A percentile compares a stretch with the other conserved stretches of the same genome.
Evolutionary conservation across 2,888 invertebrate genomes (phyloP).

Genomic region (Chelonus formosanus): DNA sequence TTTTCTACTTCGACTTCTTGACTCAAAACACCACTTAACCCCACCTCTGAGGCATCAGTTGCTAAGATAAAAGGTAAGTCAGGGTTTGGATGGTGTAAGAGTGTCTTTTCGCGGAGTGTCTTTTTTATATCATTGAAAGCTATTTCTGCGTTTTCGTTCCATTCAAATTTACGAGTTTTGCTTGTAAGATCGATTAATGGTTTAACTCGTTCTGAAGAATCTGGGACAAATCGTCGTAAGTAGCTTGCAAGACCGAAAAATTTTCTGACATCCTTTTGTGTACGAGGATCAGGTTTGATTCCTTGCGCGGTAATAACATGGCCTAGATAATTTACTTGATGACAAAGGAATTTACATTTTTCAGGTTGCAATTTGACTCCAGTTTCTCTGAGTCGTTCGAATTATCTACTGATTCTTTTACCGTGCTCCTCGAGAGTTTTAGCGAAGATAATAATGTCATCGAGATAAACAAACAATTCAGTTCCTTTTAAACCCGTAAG

Average conservation of each 20-base stretch:
- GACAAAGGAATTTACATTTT: not conserved
- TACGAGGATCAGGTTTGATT: not conserved
- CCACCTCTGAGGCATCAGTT: not conserved
- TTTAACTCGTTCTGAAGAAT: not conserved
- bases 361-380: not conserved
- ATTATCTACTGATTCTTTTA: not conserved
- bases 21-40: not conserved
- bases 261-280: not conserved
- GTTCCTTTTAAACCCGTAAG: too few relatives aligned
- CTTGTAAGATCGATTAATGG: not conserved
- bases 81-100: not conserved
- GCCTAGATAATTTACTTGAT: not conserved
- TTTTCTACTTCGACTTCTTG: not conserved
- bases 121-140: conserved; percentile 1
- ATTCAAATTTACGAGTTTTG: not conserved
- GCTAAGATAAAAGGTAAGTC: not conserved
- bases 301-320: not conserved
- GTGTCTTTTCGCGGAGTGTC: not conserved
- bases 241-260: not conserved
- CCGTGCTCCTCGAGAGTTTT: not conserved
- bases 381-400: not conserved
- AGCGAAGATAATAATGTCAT: not conserved
- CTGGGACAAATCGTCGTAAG: not conserved
- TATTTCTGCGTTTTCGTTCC: not conserved
- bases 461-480: not conserved